Evolutionary conservation across 2,888 invertebrate genomes (phyloP).

Genomic region (Noctua comes): DNA sequence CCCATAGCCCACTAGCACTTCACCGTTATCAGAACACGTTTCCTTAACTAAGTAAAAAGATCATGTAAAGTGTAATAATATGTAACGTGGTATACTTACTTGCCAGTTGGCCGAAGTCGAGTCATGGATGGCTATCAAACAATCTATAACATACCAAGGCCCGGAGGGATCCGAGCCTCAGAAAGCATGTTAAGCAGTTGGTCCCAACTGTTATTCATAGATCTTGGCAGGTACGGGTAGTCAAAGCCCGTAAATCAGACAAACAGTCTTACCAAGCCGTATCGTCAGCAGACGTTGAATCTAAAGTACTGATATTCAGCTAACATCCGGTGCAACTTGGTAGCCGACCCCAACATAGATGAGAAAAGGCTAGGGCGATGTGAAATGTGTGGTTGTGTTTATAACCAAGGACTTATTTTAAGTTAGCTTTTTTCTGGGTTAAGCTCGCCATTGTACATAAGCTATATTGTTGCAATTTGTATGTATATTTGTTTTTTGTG

Average conservation of each 20-base stretch:
- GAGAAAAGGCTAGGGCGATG: neutral
- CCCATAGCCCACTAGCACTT: neutral
- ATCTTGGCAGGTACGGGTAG: neutral
- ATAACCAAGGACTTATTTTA: neutral
- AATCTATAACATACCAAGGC: too few relatives aligned
- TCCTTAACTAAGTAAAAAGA: neutral
- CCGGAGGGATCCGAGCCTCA: too few relatives aligned
- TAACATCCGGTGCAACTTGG: neutral
- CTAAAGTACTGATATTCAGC: neutral
- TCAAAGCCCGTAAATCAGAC: too few relatives aligned
- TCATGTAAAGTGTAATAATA: too few relatives aligned
- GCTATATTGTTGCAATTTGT: too few relatives aligned
- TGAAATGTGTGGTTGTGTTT: too few relatives aligned
- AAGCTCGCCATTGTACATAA: too few relatives aligned
- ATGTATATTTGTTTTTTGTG: too few relatives aligned
- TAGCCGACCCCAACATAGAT: neutral
- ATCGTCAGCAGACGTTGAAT: neutral
- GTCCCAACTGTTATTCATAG: neutral
- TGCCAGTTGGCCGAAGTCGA: neutral
- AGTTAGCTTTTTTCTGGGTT: neutral
- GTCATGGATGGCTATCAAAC: too few relatives aligned
- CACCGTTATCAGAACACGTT: neutral
- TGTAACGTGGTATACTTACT: neutral
- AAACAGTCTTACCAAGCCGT: neutral
- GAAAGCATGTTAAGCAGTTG: neutral